Evolutionary conservation across 2,888 invertebrate genomes (phyloP).

Genomic region (Conops quadrifasciatus): DNA sequence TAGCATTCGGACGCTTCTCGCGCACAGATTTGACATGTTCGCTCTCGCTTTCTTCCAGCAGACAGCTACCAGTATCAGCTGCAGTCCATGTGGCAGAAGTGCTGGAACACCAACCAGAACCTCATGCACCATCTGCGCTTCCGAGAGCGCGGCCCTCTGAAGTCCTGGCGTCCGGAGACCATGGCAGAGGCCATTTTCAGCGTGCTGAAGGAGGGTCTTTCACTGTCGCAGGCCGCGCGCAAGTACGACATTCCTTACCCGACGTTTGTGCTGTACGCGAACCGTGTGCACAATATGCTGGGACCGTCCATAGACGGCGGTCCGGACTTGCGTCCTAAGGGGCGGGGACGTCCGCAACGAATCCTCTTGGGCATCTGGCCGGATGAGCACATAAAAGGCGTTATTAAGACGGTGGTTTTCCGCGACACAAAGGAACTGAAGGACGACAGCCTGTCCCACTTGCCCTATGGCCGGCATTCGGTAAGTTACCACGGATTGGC

Average conservation of each 20-base stretch:
- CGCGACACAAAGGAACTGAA: conserved; percentile 85
- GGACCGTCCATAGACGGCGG: conserved; percentile 92
- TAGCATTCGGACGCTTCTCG: neutral
- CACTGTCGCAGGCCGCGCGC: conserved; percentile 88
- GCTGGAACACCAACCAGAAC: conserved; percentile 93
- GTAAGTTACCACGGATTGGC: conserved; percentile 66
- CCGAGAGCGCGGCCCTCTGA: conserved; percentile 89
- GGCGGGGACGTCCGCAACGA: conserved; percentile 88
- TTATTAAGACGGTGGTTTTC: conserved; percentile 91
- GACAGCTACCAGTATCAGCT: conserved; percentile 95
- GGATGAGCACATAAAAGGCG: conserved; percentile 91
- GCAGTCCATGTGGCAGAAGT: conserved; percentile 96
- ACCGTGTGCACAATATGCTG: conserved; percentile 92
- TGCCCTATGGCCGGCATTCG: conserved; percentile 71
- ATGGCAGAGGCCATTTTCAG: conserved; percentile 96
- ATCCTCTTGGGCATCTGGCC: conserved; percentile 93
- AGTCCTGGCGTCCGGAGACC: conserved; percentile 93
- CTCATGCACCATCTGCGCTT: conserved; percentile 90
- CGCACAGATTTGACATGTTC: neutral
- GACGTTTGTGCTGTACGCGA: conserved; percentile 91
- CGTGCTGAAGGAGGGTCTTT: conserved; percentile 88
- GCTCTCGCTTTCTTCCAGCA: conserved; percentile 62
- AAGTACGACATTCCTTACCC: conserved; percentile 96
- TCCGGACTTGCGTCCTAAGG: conserved; percentile 90
- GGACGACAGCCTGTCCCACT: conserved; percentile 70